phyloP scores from a whole-genome alignment of 2,113 vertebrate species.

The Mesitornis unicolor region DNA sequence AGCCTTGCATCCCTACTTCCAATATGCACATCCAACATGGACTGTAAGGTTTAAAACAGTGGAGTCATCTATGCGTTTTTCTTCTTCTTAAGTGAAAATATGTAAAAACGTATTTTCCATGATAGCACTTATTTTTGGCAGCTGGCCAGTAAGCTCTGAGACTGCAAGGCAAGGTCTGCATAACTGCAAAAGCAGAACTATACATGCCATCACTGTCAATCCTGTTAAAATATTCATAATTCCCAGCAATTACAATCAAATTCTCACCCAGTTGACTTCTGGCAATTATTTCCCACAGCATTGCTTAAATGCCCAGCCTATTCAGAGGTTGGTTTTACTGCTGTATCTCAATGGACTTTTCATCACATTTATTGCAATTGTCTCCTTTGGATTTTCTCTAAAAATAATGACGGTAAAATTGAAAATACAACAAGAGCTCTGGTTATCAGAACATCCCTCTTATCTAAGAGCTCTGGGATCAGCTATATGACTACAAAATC shows the following conservation, averaged over 20 bases:
- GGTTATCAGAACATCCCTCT: not conserved
- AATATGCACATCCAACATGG: not conserved
- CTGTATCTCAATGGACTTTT: not conserved
- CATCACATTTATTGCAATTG: not conserved
- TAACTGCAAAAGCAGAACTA: not conserved
- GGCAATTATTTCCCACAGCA: not conserved
- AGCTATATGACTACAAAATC: not conserved
- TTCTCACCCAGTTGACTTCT: not conserved
- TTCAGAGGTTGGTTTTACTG: not conserved
- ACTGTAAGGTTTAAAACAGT: not conserved
- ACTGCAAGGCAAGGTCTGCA: not conserved
- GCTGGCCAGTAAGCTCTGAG: not conserved
- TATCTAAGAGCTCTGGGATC: not conserved
- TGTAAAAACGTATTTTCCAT: not conserved
- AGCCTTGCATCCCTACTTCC: not conserved
- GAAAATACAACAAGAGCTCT: not conserved
- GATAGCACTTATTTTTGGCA: not conserved
- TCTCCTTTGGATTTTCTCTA: not conserved
- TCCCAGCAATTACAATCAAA: not conserved
- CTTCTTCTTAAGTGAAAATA: not conserved
- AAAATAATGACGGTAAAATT: constrained; percentile 23
- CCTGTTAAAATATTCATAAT: not conserved
- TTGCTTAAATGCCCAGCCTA: not conserved
- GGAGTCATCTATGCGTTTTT: not conserved
- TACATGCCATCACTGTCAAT: not conserved